Evolutionary conservation across 1,140 invertebrate genomes (phyloP), one percentile per base, ranked within the genome.

Genomic region (Pomacea maculata): DNA sequence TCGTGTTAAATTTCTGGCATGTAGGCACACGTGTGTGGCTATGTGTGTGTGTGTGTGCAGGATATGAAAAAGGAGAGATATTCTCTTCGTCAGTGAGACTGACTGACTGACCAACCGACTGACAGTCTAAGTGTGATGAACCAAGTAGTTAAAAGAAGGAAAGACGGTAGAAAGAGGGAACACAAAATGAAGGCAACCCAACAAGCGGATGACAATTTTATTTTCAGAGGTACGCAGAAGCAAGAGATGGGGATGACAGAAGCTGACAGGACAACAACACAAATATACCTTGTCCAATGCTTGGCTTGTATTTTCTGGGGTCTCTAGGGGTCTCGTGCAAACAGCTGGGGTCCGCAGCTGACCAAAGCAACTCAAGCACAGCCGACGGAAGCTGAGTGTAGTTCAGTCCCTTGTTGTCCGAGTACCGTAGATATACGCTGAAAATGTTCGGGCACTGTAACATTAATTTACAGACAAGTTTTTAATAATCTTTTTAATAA

Each of bases 391-490:
- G 29, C 5, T 68, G 64, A 1, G 5, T 11, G 75, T 65, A 77
- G 17, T 65, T 67, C 29, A 77, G 64, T 63, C 74, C 54, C n/a
- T 12, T n/a, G 17, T 34, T 34, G n/a, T n/a, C 57, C 34, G 75
- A 68, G 64, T 77, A 64, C 21, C 75, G 63, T 7, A 21, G 15
- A 63, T 67, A 77, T 4, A 77, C 55, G 1, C 8, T 65, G 52
- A 34, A 63, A 7, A 77, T 15, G 29, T 21, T 68, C 25, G 64
- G 75, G 63, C 75, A 77, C 75, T 77, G 75, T 12, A 61, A 61
- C 1, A 61, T 61, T 61, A 61, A 61, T 45, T 45, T 9, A 14
- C 57, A 14, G 57, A 61, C 57, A 61, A 0, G 34, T 1, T 45
- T 45, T 45, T 45, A 45, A 6, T 45, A 45, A 45, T 45, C 34